Base-by-base conservation (phyloP, 2,113 vertebrate species). In the Dolichallabes microphthalmus region DNA sequence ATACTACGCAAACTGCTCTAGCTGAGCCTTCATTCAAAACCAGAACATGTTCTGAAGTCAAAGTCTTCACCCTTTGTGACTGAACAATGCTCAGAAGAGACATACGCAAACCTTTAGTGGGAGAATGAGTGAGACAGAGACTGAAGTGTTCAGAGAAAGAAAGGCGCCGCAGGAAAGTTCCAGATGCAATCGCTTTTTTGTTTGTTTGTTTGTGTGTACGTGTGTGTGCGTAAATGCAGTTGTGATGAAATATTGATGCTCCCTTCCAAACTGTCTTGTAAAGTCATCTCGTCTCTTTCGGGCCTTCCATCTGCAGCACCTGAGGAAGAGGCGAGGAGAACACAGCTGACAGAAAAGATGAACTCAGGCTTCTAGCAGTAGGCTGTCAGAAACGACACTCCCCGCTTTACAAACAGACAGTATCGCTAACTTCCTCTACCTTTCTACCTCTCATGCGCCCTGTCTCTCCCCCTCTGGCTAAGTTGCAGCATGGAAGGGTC, bases 221-320 rank as follows among this genome's bases (percentile, higher is more conserved):
- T 83, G 87, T 88, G 82, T 77, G 87, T 83, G 85, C 45, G 82
- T 88, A 91, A 91, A 91, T 85, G 85, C 86, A 85, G 88, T 90
- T 88, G 85, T 89, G 88, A 86, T 91, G 85, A 88, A 89, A 91
- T 88, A 88, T 89, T 88, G 84, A 91, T 91, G 88, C 80, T 71
- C 75, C 87, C 79, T 75, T 87, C 88, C 87, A 88, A 89, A 86
- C 88, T 89, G 88, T 88, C 88, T 88, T 88, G 87, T 90, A 89
- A 86, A 89, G 87, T 91, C 86, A 77, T 90, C 88, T 89, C 76
- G 55, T 81, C 83, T 88, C 85, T 88, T 89, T 86, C 68, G 64
- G 86, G 86, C 86, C 83, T 86, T 89, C 89, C 86, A 89, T 90
- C 88, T 90, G 89, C 84, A 89, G 85, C 89, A 88, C 89, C 89